Base-by-base conservation (phyloP, 2,888 invertebrate species). In the Drosophila buzzatii region DNA sequence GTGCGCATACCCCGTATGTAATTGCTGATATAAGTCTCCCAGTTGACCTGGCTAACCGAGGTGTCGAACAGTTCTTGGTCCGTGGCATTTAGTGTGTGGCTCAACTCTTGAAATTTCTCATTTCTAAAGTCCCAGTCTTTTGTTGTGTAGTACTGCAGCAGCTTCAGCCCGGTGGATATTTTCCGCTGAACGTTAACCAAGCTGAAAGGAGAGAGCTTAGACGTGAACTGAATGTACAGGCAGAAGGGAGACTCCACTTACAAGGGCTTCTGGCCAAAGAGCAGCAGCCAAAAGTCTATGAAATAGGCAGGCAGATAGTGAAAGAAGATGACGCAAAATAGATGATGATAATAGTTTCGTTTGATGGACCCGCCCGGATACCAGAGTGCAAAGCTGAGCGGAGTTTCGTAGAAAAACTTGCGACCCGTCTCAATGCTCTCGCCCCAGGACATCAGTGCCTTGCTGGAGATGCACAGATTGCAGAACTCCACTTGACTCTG, bases 401-500 rank as follows among this genome's bases (percentile, higher is more conserved):
- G 97, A 83, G 96, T 95, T 82, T 96, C 95, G 71, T 95, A 94
- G 83, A 92, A 82, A 92, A 92, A 92, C 44, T 94, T 93, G 76
- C 94, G 94, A 89, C 96, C 96, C 67, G 95, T 94, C 64, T 96
- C 95, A 71, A 98, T 94, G 47, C 97, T 96, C 64, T 96, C 94
- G 1, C 96, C 96, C 99, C 99, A 99, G 0, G 96, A 96, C 51
- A 98, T 92, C 0, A 97, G 96, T 80, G 97, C 96, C 49, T 96
- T 94, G 9, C 94, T 95, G 0, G 97, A 96, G 23, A 96, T 95
- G 8, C 97, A 96, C 66, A 97, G 94, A 91, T 98, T 98, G 92
- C 90, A 91, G 61, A 91, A 93, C 39, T 93, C 90, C 1, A 92
- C 82, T 70, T 92, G 92, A 18, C 33, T 69, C 41, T 57, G 59